A percentile compares a stretch with the other conserved stretches of the same genome.
Evolutionary conservation across 2,113 vertebrate species (phyloP).

Genomic region (Stegostoma tigrinum): DNA sequence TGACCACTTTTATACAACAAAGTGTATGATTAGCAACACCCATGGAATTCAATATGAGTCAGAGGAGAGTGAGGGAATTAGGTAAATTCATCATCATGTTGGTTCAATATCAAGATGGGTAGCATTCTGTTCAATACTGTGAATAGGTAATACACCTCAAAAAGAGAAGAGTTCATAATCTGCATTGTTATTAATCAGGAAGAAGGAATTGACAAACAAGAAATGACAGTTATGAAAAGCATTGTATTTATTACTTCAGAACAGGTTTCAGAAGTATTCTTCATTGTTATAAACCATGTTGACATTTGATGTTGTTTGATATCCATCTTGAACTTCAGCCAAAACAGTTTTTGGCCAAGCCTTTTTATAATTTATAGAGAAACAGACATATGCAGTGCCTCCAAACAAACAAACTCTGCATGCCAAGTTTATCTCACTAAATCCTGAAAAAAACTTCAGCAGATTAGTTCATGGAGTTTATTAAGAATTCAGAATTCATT

Average conservation of each 20-base stretch:
- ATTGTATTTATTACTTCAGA: neutral
- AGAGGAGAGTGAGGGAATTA: no score
- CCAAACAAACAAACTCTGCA: constrained; percentile 2
- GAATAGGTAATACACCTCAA: neutral
- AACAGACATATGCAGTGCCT: neutral
- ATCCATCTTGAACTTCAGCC: neutral
- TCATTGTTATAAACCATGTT: neutral
- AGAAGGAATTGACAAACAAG: neutral
- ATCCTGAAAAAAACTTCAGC: constrained; percentile 25
- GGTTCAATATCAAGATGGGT: neutral
- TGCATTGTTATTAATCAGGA: neutral
- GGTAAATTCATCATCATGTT: neutral
- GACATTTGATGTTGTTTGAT: constrained; percentile 6
- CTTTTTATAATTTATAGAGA: constrained; percentile 12
- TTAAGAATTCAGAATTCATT: constrained; percentile 20
- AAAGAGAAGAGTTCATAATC: neutral
- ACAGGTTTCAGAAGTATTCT: neutral
- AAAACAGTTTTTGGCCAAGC: constrained; percentile 10
- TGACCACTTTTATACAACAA: neutral
- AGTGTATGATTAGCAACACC: neutral
- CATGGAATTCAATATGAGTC: neutral
- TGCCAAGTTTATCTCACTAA: constrained; percentile 35
- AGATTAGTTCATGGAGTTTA: constrained; percentile 30
- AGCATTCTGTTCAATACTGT: neutral
- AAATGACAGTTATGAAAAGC: neutral